A percentile compares a stretch with the other conserved stretches of the same genome.
These are phyloP conservation scores for Trissonchulus latispiculum DNA, from an alignment of 2,888 invertebrate genomes.

Conservation along the genomic window DNA sequence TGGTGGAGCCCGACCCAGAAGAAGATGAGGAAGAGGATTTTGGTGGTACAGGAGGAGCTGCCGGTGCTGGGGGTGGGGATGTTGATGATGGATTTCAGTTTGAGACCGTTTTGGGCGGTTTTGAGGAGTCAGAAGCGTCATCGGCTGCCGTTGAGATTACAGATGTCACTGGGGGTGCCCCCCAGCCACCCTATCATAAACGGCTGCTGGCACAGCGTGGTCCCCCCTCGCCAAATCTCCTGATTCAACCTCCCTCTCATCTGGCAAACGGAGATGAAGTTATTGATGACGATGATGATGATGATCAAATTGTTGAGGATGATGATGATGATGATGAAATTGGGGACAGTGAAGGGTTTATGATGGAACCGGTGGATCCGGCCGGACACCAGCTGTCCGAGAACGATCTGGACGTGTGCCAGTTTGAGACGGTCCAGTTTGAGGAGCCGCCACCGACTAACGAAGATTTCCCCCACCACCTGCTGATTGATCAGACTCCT, in stretches of 20 bases:
- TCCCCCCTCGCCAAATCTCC: neutral
- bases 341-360: neutral
- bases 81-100: neutral
- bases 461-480: neutral
- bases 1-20: neutral
- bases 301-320: neutral
- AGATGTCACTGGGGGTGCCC: too few relatives aligned
- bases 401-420: neutral
- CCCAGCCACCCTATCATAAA: neutral
- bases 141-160: too few relatives aligned
- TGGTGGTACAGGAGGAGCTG: neutral
- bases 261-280: neutral
- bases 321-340: neutral
- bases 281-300: neutral
- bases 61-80: neutral
- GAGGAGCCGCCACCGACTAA: neutral
- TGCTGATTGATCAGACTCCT: neutral
- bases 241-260: neutral
- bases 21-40: neutral
- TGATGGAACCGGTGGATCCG: neutral
- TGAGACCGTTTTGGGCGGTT: neutral
- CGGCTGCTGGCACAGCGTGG: neutral
- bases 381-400: neutral
- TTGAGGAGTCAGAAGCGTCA: too few relatives aligned
- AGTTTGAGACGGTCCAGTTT: too few relatives aligned